These are phyloP conservation scores for Prunella himalayana DNA, from an alignment of 2,113 vertebrate species.

Conservation along the genomic window DNA sequence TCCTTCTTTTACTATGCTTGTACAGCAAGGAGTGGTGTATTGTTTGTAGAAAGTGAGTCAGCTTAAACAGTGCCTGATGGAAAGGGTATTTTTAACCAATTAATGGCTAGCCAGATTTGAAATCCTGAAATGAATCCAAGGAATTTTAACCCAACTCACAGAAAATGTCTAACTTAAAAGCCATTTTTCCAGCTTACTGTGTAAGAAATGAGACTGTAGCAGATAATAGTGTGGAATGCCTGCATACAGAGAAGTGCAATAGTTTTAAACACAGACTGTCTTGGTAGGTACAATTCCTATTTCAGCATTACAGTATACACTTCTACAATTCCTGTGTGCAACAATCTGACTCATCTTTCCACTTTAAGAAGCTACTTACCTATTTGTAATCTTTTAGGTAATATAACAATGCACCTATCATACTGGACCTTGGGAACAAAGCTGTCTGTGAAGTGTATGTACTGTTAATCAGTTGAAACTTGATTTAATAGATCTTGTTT, in stretches of 20 bases:
- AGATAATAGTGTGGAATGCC: background rate
- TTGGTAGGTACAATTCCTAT: background rate
- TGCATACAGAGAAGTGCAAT: background rate
- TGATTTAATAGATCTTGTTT: background rate
- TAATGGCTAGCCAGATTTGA: background rate
- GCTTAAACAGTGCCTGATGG: background rate
- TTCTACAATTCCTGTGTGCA: background rate
- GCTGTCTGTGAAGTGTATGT: background rate
- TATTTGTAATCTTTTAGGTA: background rate
- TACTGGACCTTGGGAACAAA: background rate
- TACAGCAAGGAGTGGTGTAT: background rate
- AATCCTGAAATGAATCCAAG: background rate
- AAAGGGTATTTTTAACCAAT: background rate
- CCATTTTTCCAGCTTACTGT: background rate
- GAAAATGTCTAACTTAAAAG: background rate
- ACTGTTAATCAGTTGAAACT: background rate
- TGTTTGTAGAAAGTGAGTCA: background rate
- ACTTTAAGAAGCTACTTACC: background rate
- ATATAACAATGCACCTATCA: background rate
- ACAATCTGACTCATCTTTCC: background rate
- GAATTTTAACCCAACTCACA: background rate
- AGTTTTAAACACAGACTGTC: background rate
- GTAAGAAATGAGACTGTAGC: background rate
- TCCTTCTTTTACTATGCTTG: background rate
- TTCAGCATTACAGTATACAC: background rate